Conservation (phyloP, 2,113 vertebrate genomes). For the Sander vitreus region DNA sequence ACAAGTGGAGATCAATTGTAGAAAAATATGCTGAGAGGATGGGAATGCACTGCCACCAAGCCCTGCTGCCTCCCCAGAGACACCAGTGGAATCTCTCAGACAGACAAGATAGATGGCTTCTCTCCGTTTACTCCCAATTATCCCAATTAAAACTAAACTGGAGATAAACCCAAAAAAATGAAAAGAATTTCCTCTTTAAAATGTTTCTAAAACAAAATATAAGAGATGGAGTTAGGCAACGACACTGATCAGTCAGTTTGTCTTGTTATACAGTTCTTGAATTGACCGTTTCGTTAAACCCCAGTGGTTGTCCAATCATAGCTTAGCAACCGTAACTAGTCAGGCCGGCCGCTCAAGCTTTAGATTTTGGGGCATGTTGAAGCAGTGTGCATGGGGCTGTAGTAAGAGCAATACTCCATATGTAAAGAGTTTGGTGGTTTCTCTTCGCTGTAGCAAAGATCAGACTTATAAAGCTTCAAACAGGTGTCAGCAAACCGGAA, state of each 20-base stretch:
- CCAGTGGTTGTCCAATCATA: not conserved
- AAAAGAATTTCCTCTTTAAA: slow-evolving; percentile 46
- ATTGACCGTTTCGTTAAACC: not conserved
- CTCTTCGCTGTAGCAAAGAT: not conserved
- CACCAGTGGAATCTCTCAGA: slow-evolving; percentile 54
- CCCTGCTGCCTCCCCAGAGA: slow-evolving; percentile 49
- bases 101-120: slow-evolving; percentile 31
- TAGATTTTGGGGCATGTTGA: not conserved
- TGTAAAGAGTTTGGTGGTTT: not conserved
- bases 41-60: slow-evolving; percentile 36
- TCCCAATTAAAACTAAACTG: slow-evolving; percentile 62
- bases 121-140: slow-evolving; percentile 58
- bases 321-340: not conserved
- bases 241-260: not conserved
- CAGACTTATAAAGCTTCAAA: slow-evolving; percentile 18
- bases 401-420: not conserved
- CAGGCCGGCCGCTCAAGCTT: too few species aligned
- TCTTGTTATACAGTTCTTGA: not conserved
- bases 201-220: slow-evolving; percentile 3
- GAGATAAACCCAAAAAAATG: slow-evolving; percentile 45
- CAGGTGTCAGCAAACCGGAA: slow-evolving; percentile 42
- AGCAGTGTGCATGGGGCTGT: too few species aligned
- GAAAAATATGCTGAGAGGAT: slow-evolving; percentile 29
- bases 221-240: not conserved
- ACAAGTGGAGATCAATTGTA: not conserved